Conservation (phyloP, 2,113 vertebrate species). For the Panthera uncia region DNA sequence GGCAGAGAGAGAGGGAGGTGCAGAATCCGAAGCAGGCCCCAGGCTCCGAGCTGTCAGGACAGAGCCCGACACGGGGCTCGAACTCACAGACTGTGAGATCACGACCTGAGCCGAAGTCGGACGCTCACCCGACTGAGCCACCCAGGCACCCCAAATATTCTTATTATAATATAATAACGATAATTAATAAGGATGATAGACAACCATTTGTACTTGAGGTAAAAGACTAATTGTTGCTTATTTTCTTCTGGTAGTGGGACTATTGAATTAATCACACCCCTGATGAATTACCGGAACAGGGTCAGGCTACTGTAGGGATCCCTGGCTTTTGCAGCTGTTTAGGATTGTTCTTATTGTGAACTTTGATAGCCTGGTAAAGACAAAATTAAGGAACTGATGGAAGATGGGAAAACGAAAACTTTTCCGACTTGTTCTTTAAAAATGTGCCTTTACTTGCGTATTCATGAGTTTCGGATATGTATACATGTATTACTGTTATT, state of each 20-base stretch:
- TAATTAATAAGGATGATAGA: constrained; percentile 78
- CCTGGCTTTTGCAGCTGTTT: constrained; percentile 13
- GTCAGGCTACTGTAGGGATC: constrained; percentile 1
- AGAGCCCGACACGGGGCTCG: no score
- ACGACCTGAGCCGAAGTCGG: no score
- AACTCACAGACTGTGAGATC: no score
- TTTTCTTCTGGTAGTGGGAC: constrained; percentile 59
- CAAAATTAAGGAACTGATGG: constrained; percentile 53
- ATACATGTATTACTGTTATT: neutral
- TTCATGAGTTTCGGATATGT: neutral
- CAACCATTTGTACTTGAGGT: constrained; percentile 68
- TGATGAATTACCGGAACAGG: constrained; percentile 50
- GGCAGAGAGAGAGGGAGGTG: no score
- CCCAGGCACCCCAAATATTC: constrained; percentile 36
- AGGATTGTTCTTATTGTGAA: constrained; percentile 54
- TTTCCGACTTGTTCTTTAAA: neutral
- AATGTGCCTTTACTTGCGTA: neutral
- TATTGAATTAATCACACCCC: constrained; percentile 65
- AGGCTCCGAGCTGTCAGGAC: no score
- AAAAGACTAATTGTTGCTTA: constrained; percentile 71
- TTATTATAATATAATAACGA: constrained; percentile 72
- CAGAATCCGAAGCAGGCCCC: no score
- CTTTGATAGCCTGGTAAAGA: neutral
- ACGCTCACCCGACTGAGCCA: no score
- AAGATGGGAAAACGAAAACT: neutral